phyloP scores from a whole-genome alignment of 2,888 invertebrate species.

The Perdita meconis region DNA sequence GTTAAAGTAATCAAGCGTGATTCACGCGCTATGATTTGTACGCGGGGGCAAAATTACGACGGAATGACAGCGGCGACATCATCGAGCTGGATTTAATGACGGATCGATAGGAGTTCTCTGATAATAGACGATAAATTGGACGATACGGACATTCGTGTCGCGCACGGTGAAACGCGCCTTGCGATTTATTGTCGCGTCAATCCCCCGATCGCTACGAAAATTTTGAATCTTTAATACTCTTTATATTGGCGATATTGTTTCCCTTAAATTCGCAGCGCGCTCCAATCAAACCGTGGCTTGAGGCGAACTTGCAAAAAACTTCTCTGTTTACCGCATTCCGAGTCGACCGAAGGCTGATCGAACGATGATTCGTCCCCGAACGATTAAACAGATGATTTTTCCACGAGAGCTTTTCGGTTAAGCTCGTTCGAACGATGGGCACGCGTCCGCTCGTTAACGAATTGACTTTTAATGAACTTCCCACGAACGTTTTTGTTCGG shows the following conservation, averaged over 20 bases:
- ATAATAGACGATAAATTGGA: slow-evolving; percentile 21
- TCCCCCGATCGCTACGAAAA: neutral
- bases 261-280: neutral
- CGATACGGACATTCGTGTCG: neutral
- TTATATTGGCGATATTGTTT: neutral
- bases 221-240: neutral
- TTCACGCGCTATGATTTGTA: neutral
- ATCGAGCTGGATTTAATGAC: neutral
- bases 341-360: neutral
- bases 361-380: neutral
- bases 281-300: neutral
- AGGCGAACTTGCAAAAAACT: neutral
- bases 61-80: neutral
- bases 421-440: neutral
- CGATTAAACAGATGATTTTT: slow-evolving; percentile 13
- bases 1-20: neutral
- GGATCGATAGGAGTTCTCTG: slow-evolving; percentile 3
- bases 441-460: neutral
- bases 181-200: slow-evolving; percentile 4
- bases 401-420: slow-evolving; percentile 3
- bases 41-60: slow-evolving; percentile 1
- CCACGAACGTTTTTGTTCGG: neutral
- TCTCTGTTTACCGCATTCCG: neutral
- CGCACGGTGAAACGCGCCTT: neutral
- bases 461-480: slow-evolving; percentile 9